Evolutionary conservation across 2,888 invertebrate species (phyloP), one percentile per base, ranked within the genome.

Genomic region (Drosophila planitibia): DNA sequence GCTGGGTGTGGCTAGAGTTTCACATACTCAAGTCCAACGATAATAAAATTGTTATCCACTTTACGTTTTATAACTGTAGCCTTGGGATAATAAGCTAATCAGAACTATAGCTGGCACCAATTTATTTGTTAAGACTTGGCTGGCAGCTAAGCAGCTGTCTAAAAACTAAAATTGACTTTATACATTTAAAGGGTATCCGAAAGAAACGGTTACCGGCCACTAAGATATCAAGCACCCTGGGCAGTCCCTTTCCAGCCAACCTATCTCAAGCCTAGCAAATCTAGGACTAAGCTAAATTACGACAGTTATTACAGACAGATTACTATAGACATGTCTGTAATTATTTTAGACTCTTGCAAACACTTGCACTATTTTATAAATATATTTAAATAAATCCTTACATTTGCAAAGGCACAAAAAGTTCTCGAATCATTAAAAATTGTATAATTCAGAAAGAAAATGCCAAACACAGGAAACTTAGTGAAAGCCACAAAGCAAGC

Each of bases 1-100:
- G 10, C 19, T 58, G 72, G 64, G 57, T 19, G 70, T 55, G 70
- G 14, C 33, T 1, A 4, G 10, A 41, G 16, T 64, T 55, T n/a
- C 37, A 54, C 35, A 51, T 55, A 22, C 28, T 10, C 28, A 51
- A 55, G 10, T 39, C 16, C 4, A 25, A 12, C 28, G 35, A n/a
- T 51, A 49, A 51, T 51, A 35, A 51, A 30, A 60, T 16, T n/a
- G 4, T 14, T 49, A 49, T 51, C 6, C n/a, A 35, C 22, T 61
- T 61, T 10, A 37, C 14, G 49, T 51, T 61, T 61, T 51, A 47
- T 59, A 44, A 25, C 32, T 47, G 6, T 44, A 47, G 22, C 10
- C 14, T 37, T 19, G 44, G 14, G 5, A 28, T 14, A 55, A 28
- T n/a, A 57, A 39, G 52, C 22, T 49, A 60, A 49, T 60, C 35